Evolutionary conservation across 2,888 invertebrate species (phyloP).

Genomic region (Empis livida): DNA sequence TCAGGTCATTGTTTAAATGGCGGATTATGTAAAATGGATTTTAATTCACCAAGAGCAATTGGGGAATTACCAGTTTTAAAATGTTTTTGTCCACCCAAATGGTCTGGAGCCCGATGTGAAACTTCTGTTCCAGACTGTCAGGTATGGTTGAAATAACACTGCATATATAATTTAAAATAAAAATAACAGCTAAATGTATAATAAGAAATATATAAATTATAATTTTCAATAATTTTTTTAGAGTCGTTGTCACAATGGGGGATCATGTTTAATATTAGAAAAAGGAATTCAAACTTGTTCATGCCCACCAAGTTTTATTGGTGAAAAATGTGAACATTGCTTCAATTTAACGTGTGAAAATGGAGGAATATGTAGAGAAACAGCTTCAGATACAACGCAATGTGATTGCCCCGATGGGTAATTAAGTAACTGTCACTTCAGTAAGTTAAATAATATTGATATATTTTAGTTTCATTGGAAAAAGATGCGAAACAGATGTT

Average conservation of each 20-base stretch:
- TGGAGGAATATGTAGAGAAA: conserved; percentile 44
- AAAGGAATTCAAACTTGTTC: conserved; percentile 36
- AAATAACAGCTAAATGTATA: too few relatives aligned
- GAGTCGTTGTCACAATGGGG: conserved; percentile 46
- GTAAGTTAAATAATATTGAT: not conserved
- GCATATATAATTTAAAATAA: too few relatives aligned
- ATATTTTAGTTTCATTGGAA: conserved; percentile 35
- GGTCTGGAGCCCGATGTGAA: conserved; percentile 53
- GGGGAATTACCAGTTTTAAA: conserved; percentile 28
- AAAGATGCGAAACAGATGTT: conserved; percentile 44
- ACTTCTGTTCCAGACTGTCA: conserved; percentile 43
- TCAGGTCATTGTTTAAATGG: conserved; percentile 53
- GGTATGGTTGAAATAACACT: too few relatives aligned
- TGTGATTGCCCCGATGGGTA: conserved; percentile 46
- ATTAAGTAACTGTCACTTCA: not conserved
- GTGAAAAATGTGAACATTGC: conserved; percentile 45
- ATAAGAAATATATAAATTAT: too few relatives aligned
- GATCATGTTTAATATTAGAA: conserved; percentile 39
- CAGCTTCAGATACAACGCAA: conserved; percentile 30
- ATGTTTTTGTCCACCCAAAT: conserved; percentile 49
- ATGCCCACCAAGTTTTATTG: conserved; percentile 42
- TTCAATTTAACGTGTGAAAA: conserved; percentile 44
- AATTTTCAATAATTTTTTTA: conserved; percentile 2
- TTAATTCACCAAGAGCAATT: conserved; percentile 24
- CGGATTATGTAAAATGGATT: conserved; percentile 41